Evolutionary conservation across 2,888 invertebrate genomes (phyloP).

Genomic region (Diarsia rubi): DNA sequence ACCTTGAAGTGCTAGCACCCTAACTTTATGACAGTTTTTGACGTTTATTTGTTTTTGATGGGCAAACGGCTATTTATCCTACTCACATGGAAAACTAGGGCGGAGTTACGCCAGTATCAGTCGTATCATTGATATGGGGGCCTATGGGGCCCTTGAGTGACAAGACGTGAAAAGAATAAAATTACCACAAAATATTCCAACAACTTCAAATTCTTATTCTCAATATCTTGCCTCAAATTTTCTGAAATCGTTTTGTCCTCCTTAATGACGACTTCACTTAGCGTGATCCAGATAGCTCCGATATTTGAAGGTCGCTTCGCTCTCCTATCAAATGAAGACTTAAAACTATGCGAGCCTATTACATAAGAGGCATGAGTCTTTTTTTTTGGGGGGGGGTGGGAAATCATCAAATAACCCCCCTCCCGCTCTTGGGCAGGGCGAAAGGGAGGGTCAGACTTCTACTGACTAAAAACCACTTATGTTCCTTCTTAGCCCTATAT

Average conservation of each 20-base stretch:
- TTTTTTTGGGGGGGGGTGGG: no score
- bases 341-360: background rate
- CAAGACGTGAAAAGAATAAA: background rate
- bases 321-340: background rate
- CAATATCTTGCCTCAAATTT: background rate
- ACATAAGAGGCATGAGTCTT: no score
- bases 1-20: conserved; percentile 12
- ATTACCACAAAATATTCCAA: background rate
- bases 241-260: background rate
- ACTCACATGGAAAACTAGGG: background rate
- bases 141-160: background rate
- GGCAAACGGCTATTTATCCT: background rate
- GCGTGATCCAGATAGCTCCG: no score
- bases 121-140: background rate
- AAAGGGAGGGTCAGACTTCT: no score
- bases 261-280: background rate
- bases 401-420: no score
- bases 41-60: conserved; percentile 3
- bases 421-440: no score
- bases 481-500: no score
- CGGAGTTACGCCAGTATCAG: background rate
- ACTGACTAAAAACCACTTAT: no score
- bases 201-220: background rate
- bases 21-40: conserved; percentile 3
- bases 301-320: background rate